Conservation (phyloP, 2,113 vertebrate genomes). For the Ceyx cyanopectus region DNA sequence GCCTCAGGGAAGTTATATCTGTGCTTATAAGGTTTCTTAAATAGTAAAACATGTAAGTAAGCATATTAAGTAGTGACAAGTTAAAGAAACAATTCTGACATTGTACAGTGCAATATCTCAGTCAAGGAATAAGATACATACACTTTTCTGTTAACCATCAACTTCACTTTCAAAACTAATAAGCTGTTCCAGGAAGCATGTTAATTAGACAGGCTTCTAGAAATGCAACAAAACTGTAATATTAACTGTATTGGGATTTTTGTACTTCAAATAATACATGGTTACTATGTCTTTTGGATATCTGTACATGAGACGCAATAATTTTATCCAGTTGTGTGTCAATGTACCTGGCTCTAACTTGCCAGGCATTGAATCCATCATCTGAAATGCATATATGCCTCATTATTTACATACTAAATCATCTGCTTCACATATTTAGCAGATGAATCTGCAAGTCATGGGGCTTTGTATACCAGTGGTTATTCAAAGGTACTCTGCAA, state of each 20-base stretch:
- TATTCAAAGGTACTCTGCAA: not conserved
- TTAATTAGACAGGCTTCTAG: constrained; percentile 8
- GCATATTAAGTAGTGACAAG: not conserved
- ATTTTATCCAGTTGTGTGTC: not conserved
- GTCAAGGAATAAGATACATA: not conserved
- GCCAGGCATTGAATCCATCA: not conserved
- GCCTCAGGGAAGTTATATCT: not conserved
- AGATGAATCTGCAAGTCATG: not conserved
- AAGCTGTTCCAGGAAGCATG: not conserved
- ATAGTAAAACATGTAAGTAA: constrained; percentile 6
- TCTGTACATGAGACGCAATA: not conserved
- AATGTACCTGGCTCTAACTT: not conserved
- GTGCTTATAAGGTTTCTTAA: not conserved
- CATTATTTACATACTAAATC: constrained; percentile 6
- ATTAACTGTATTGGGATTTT: not conserved
- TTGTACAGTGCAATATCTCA: constrained; percentile 24
- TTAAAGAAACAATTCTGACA: constrained; percentile 46
- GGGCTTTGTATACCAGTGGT: not conserved
- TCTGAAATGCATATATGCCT: not conserved
- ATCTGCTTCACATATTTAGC: not conserved
- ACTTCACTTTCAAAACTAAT: constrained; percentile 3
- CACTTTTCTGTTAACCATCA: constrained; percentile 9
- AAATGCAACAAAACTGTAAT: not conserved
- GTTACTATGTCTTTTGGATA: not conserved
- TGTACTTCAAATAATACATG: not conserved